Evolutionary conservation across 1,140 invertebrate species (phyloP).

Genomic region (Melipona quadrifasciata): DNA sequence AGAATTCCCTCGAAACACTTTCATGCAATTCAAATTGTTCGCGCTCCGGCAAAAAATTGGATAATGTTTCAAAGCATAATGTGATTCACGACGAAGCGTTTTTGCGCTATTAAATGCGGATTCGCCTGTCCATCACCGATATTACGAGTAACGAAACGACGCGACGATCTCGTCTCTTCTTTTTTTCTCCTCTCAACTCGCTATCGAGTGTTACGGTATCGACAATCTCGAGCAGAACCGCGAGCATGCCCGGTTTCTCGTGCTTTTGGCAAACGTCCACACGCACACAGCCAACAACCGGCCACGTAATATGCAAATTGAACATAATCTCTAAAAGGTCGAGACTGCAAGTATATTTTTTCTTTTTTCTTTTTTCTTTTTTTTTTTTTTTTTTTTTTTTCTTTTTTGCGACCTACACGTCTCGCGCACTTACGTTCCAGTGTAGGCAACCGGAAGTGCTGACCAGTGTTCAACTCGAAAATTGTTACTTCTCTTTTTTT

Average conservation of each 20-base stretch:
- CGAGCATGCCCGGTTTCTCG: slow-evolving; percentile 11
- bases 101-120: not conserved
- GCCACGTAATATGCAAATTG: slow-evolving; percentile 52
- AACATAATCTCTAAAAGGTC: slow-evolving; percentile 46
- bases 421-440: not conserved
- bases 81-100: not conserved
- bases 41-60: not conserved
- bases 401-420: not conserved
- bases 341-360: not conserved
- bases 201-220: slow-evolving; percentile 44
- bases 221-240: slow-evolving; percentile 38
- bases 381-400: not conserved
- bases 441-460: not conserved
- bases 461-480: not conserved
- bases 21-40: not conserved
- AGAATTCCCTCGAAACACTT: not conserved
- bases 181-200: not conserved
- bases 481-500: not conserved
- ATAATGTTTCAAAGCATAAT: not conserved
- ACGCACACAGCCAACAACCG: not conserved
- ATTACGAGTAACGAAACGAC: slow-evolving; percentile 21
- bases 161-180: not conserved
- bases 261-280: slow-evolving; percentile 43
- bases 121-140: slow-evolving; percentile 3
- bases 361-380: no score